Conservation (phyloP, 2,888 invertebrate genomes). For the Acrobasis suavella region DNA sequence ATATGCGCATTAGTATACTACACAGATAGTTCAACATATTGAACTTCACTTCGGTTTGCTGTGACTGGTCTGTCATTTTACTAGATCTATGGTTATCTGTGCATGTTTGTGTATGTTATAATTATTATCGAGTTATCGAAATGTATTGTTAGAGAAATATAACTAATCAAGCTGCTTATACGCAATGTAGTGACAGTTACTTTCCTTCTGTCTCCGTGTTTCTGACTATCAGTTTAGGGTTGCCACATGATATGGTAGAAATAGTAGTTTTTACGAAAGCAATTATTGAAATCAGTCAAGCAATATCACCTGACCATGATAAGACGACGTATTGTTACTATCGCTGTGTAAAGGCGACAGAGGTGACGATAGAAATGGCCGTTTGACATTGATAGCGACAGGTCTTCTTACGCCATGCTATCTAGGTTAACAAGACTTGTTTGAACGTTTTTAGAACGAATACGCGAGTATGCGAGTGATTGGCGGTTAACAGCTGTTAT, state of each 20-base stretch:
- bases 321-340: too few species aligned
- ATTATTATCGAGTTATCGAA: slow-evolving; percentile 71
- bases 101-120: slow-evolving; percentile 71
- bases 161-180: slow-evolving; percentile 60
- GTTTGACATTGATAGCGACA: too few species aligned
- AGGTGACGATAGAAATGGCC: too few species aligned
- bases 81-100: slow-evolving; percentile 39
- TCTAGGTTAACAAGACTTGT: too few species aligned
- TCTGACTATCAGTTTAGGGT: slow-evolving; percentile 26
- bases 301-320: too few species aligned
- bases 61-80: background rate
- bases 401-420: too few species aligned
- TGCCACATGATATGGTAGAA: slow-evolving; percentile 16
- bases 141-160: slow-evolving; percentile 73
- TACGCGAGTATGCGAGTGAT: too few species aligned
- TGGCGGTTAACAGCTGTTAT: slow-evolving; percentile 9
- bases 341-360: too few species aligned
- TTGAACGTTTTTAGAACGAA: too few species aligned
- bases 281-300: background rate
- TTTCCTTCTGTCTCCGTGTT: slow-evolving; percentile 38
- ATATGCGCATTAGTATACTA: too few species aligned
- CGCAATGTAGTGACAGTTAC: slow-evolving; percentile 60
- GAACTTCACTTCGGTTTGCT: background rate
- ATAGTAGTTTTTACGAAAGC: slow-evolving; percentile 12
- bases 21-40: background rate